Evolutionary conservation across 2,113 vertebrate genomes (phyloP).

Genomic region (Acanthisitta chloris): DNA sequence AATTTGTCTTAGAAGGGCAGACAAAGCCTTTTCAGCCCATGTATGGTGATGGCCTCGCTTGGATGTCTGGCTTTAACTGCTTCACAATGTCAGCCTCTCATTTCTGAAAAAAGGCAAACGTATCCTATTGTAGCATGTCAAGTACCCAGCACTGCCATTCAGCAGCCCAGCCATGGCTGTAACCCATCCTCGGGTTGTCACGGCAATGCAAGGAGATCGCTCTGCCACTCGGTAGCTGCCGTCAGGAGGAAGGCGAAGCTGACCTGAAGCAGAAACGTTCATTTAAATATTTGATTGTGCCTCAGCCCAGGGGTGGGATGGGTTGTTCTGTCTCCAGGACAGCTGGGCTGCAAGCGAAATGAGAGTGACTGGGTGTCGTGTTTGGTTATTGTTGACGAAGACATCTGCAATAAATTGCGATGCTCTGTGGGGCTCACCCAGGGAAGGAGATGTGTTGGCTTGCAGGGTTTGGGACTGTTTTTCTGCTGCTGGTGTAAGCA

Average conservation of each 20-base stretch:
- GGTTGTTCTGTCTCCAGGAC: not conserved
- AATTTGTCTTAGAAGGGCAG: conserved; percentile 66
- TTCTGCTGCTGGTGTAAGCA: not conserved
- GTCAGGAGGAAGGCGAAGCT: not conserved
- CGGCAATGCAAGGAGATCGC: conserved; percentile 17
- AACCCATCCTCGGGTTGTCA: conserved; percentile 43
- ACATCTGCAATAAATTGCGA: not conserved
- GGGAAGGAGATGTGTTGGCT: not conserved
- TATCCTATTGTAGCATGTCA: conserved; percentile 58
- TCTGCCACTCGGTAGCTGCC: not conserved
- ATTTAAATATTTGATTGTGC: conserved; percentile 45
- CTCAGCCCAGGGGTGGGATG: not conserved
- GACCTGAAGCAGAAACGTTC: not conserved
- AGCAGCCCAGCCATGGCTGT: conserved; percentile 8
- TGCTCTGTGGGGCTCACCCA: rapidly evolving
- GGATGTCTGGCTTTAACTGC: conserved; percentile 61
- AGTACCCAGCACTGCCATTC: conserved; percentile 49
- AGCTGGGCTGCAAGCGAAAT: not conserved
- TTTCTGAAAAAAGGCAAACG: conserved; percentile 55
- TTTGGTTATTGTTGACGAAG: not conserved
- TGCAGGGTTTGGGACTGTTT: rapidly evolving
- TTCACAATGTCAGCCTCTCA: conserved; percentile 40
- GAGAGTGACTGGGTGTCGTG: not conserved
- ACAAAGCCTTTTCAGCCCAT: conserved; percentile 66
- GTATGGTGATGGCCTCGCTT: conserved; percentile 59